These are phyloP conservation scores for Falco novaeseelandiae DNA, from an alignment of 2,797 vertebrate species.

Conservation along the genomic window DNA sequence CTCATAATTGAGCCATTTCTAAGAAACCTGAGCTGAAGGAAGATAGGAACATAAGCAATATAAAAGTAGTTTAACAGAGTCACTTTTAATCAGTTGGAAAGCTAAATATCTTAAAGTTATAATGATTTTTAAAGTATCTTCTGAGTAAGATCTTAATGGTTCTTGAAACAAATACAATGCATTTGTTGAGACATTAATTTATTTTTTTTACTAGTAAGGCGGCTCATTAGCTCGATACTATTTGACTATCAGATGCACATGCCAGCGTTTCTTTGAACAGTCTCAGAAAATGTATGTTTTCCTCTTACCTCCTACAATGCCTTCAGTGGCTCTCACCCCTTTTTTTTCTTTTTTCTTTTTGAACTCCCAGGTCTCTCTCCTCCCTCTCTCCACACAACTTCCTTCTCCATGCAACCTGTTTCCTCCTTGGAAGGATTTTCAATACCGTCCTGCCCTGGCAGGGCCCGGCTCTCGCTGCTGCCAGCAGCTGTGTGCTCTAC, in stretches of 20 bases:
- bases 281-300: not conserved
- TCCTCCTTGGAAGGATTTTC: not conserved
- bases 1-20: not conserved
- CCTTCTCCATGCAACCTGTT: not conserved
- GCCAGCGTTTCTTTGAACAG: not conserved
- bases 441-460: not conserved
- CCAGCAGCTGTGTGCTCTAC: not conserved
- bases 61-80: not conserved
- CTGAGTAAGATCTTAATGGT: not conserved
- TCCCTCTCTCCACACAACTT: not conserved
- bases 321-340: not conserved
- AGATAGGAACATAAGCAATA: not conserved
- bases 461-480: not conserved
- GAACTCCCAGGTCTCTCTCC: not conserved
- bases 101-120: not conserved
- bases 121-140: not conserved
- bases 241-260: not conserved
- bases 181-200: not conserved
- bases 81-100: not conserved
- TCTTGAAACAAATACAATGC: not conserved
- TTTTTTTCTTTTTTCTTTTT: too few species aligned
- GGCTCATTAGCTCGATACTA: not conserved
- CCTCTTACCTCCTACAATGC: rapidly evolving
- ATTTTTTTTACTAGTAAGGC: not conserved
- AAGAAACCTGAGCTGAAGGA: not conserved